Evolutionary conservation across 2,113 vertebrate genomes (phyloP).

Genomic region (Vulpes ferrilata): DNA sequence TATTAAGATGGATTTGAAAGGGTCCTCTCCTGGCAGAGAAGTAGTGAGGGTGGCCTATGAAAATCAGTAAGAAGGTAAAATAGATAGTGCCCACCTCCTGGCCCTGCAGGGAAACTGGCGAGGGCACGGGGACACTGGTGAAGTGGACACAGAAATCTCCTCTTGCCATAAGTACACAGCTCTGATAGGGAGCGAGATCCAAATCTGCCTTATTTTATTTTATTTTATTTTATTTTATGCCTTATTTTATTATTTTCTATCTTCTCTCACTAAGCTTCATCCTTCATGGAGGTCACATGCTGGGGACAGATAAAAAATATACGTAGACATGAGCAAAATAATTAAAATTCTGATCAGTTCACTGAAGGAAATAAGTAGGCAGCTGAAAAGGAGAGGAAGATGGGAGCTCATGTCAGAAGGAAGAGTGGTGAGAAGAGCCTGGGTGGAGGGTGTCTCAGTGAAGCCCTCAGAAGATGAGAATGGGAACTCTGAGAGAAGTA

Average conservation of each 20-base stretch:
- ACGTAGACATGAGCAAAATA: background rate
- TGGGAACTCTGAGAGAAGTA: background rate
- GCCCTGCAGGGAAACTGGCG: background rate
- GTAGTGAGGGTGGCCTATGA: background rate
- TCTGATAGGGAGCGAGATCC: background rate
- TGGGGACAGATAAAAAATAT: background rate
- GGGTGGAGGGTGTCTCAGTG: fast-evolving
- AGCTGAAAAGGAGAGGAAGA: background rate
- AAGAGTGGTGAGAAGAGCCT: background rate
- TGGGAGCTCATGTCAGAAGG: background rate
- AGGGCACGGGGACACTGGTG: too few relatives aligned
- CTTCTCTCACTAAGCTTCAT: background rate
- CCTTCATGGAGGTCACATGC: background rate
- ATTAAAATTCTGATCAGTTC: background rate
- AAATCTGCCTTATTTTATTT: background rate
- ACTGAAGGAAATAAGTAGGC: background rate
- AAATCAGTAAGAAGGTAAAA: background rate
- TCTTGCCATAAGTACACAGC: background rate
- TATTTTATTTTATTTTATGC: background rate
- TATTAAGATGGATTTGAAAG: background rate
- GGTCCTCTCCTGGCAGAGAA: background rate
- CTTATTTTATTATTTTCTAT: background rate
- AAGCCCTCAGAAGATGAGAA: background rate
- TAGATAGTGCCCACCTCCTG: background rate
- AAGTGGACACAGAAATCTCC: background rate